A percentile compares a stretch with the other conserved stretches of the same genome.
phyloP scores from a whole-genome alignment of 2,888 invertebrate species.

The Cerastoderma edule region DNA sequence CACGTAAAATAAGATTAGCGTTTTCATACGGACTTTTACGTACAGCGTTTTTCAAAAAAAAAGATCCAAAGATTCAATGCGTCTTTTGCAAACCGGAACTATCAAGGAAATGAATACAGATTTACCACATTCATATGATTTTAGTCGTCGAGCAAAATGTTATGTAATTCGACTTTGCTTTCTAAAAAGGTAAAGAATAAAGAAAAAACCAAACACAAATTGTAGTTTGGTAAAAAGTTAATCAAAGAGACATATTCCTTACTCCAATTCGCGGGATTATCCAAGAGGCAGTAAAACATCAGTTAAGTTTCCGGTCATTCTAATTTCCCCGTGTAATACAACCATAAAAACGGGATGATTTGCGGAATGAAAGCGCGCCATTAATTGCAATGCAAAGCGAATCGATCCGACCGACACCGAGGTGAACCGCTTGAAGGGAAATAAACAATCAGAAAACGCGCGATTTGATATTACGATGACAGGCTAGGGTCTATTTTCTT shows the following conservation, averaged over 20 bases:
- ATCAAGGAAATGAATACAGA: too few relatives aligned
- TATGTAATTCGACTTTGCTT: too few relatives aligned
- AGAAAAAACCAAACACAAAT: too few relatives aligned
- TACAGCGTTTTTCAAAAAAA: too few relatives aligned
- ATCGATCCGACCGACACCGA: background rate
- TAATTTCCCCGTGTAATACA: constrained; percentile 37
- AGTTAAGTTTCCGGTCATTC: constrained; percentile 25
- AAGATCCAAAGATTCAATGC: too few relatives aligned
- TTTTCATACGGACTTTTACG: too few relatives aligned
- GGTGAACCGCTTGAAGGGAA: constrained; percentile 14
- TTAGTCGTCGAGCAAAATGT: too few relatives aligned
- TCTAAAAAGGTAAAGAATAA: too few relatives aligned
- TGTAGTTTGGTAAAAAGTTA: too few relatives aligned
- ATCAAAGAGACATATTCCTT: constrained; percentile 4
- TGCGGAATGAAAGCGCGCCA: constrained; percentile 8
- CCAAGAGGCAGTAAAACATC: constrained; percentile 23
- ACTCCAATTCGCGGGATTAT: background rate
- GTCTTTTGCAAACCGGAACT: too few relatives aligned
- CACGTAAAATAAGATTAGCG: too few relatives aligned
- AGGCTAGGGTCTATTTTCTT: constrained; percentile 4
- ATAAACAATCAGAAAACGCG: constrained; percentile 23
- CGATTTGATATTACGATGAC: constrained; percentile 3
- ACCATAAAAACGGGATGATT: constrained; percentile 22
- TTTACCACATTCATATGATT: too few relatives aligned
- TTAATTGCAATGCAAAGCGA: constrained; percentile 26